These are phyloP conservation scores for Troglohyphantes excavatus DNA, from an alignment of 2,888 invertebrate species.

Conservation along the genomic window DNA sequence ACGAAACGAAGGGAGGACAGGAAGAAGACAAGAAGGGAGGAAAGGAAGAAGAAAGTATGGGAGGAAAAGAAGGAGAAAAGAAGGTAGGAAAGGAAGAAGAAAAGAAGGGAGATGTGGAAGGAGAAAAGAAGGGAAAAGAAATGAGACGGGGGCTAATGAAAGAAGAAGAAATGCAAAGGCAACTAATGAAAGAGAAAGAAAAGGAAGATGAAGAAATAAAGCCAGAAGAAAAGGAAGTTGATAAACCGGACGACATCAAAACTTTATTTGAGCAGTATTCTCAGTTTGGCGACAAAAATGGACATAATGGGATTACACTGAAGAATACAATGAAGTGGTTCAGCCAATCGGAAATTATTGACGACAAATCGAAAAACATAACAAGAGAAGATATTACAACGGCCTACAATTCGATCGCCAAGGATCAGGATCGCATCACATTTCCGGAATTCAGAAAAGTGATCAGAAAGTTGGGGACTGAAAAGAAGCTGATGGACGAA, in stretches of 20 bases:
- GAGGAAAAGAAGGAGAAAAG: no score
- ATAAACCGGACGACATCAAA: background rate
- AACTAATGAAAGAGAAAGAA: no score
- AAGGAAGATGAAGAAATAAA: background rate
- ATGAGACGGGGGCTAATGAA: background rate
- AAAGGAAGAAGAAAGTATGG: no score
- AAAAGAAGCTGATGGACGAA: background rate
- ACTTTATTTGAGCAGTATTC: conserved; percentile 4
- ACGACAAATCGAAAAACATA: background rate
- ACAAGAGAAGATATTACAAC: background rate
- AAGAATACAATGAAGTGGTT: conserved; percentile 6
- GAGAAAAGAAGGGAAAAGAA: background rate
- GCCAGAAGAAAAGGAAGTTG: background rate
- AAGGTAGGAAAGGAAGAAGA: background rate
- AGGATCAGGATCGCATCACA: background rate
- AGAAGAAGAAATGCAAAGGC: background rate
- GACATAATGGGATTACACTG: background rate
- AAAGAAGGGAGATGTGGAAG: background rate
- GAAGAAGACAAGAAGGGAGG: no score
- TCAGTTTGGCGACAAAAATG: conserved; percentile 6
- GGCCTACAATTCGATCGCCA: background rate
- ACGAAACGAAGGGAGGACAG: no score
- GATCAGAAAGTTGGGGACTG: background rate
- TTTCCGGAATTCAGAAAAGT: background rate
- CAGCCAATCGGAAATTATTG: background rate